These are phyloP conservation scores for Gari tellinella DNA, from an alignment of 2,888 invertebrate species.

Conservation along the genomic window DNA sequence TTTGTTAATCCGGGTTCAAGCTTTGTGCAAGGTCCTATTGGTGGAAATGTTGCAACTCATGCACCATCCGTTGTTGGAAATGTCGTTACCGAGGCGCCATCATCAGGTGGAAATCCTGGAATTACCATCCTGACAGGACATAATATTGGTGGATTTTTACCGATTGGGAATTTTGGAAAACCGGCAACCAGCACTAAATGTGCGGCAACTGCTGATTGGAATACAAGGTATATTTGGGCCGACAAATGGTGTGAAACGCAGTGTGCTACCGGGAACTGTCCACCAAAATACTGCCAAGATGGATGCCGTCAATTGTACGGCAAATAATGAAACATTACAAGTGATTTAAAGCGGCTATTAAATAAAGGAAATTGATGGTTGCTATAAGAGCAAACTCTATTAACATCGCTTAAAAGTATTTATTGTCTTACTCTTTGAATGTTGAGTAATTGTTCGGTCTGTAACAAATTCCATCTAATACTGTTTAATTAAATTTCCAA, in stretches of 20 bases:
- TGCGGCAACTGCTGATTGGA: constrained; percentile 36
- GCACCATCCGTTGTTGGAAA: not conserved
- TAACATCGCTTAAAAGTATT: too few relatives aligned
- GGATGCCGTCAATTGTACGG: constrained; percentile 29
- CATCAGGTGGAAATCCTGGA: not conserved
- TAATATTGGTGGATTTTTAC: constrained; percentile 25
- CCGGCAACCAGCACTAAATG: constrained; percentile 20
- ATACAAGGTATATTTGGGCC: constrained; percentile 35
- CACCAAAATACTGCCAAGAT: constrained; percentile 45
- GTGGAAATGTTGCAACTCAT: not conserved
- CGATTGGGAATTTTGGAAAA: constrained; percentile 4
- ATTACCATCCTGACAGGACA: not conserved
- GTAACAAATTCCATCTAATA: too few relatives aligned
- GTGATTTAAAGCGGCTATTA: too few relatives aligned
- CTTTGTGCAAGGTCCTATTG: not conserved
- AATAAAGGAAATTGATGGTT: too few relatives aligned
- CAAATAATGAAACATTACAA: not conserved
- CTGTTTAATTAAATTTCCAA: too few relatives aligned
- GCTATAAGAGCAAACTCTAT: too few relatives aligned
- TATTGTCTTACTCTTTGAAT: too few relatives aligned
- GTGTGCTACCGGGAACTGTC: constrained; percentile 57
- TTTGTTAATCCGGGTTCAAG: not conserved
- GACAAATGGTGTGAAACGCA: constrained; percentile 58
- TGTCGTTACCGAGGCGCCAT: not conserved
- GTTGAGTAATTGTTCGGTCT: too few relatives aligned